Conservation (phyloP, 2,113 vertebrate species). For the Brachyhypopomus gauderio region DNA sequence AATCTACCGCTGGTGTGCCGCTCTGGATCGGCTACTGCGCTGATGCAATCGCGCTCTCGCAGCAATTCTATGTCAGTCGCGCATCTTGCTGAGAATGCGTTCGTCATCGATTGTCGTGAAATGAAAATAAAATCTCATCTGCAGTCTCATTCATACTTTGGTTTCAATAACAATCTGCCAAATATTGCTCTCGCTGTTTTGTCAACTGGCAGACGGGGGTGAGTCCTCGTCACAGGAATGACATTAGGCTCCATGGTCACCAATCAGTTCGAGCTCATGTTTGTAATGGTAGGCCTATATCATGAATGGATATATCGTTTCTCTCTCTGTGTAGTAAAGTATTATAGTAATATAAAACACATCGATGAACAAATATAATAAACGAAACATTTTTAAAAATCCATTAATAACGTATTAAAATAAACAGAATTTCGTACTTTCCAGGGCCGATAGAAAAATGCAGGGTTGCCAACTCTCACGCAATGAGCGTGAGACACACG, state of each 20-base stretch:
- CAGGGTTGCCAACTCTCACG: too few species aligned
- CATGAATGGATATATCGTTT: too few species aligned
- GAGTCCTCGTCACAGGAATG: background rate
- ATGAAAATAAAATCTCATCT: constrained; percentile 26
- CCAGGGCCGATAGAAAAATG: too few species aligned
- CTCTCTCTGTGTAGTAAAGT: too few species aligned
- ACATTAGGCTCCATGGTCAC: background rate
- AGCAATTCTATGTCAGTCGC: constrained; percentile 11
- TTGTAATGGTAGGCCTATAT: too few species aligned
- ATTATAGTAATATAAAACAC: too few species aligned
- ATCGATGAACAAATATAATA: too few species aligned
- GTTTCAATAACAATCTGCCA: constrained; percentile 52
- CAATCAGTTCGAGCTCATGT: too few species aligned
- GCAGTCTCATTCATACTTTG: constrained; percentile 56
- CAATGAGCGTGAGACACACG: too few species aligned
- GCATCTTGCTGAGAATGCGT: constrained; percentile 3
- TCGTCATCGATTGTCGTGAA: background rate
- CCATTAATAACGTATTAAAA: too few species aligned
- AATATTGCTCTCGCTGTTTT: constrained; percentile 34
- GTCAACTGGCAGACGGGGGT: background rate
- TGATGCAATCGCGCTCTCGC: constrained; percentile 10
- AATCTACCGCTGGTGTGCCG: constrained; percentile 32
- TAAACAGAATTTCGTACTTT: too few species aligned
- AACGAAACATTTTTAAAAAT: too few species aligned
- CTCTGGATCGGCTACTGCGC: constrained; percentile 13